Percentiles rank a stretch among this genome's conserved stretches.
Conservation (phyloP, 2,888 invertebrate species). For the Calliphora vomitoria region DNA sequence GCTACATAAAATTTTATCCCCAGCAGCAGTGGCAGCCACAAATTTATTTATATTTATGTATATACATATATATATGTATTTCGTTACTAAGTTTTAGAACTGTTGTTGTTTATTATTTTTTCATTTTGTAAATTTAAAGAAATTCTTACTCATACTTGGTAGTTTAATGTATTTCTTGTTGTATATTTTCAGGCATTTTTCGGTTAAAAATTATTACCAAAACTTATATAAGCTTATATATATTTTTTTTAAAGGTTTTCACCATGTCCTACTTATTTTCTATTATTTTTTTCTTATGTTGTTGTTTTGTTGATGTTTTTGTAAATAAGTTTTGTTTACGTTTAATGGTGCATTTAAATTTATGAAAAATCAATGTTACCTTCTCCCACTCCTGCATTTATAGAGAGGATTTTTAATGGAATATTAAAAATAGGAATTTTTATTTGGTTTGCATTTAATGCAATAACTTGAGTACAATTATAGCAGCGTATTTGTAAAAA, state of each 20-base stretch:
- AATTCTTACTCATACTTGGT: slow-evolving; percentile 62
- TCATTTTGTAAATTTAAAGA: slow-evolving; percentile 11
- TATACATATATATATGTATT: slow-evolving; percentile 22
- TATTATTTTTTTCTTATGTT: neutral
- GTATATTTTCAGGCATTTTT: slow-evolving; percentile 53
- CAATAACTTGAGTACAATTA: too few species aligned
- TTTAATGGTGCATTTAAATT: slow-evolving; percentile 75
- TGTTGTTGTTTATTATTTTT: slow-evolving; percentile 13
- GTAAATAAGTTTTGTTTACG: slow-evolving; percentile 59
- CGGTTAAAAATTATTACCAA: slow-evolving; percentile 14
- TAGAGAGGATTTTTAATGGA: too few species aligned
- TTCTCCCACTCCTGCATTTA: neutral
- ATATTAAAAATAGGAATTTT: too few species aligned
- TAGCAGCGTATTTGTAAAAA: too few species aligned
- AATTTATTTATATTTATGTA: slow-evolving; percentile 43
- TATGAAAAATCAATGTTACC: slow-evolving; percentile 75
- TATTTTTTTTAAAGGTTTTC: slow-evolving; percentile 16
- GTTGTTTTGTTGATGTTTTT: neutral
- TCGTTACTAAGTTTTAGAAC: slow-evolving; percentile 14
- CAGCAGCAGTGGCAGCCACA: neutral
- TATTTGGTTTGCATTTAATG: too few species aligned
- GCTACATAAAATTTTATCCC: slow-evolving; percentile 82
- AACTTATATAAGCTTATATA: slow-evolving; percentile 44
- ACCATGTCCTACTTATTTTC: slow-evolving; percentile 30
- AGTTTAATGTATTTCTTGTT: slow-evolving; percentile 19